Percentiles rank a stretch among this genome's conserved stretches.
These are phyloP conservation scores for Machimus atricapillus DNA, from an alignment of 2,888 invertebrate genomes.

Conservation along the genomic window DNA sequence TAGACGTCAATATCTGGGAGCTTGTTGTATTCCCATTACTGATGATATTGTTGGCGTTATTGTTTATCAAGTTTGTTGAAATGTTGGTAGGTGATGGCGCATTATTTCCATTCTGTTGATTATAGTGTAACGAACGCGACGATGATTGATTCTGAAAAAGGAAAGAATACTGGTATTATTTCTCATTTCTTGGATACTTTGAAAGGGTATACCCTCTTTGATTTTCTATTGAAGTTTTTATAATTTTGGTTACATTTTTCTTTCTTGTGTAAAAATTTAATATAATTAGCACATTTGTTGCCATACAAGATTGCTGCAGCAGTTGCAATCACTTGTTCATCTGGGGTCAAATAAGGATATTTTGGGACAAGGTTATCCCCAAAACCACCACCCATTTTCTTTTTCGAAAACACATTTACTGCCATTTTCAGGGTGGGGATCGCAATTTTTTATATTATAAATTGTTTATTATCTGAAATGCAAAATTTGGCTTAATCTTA, in stretches of 20 bases:
- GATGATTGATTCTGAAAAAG: conserved; percentile 49
- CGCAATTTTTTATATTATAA: not conserved
- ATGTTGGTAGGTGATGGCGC: conserved; percentile 30
- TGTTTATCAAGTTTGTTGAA: conserved; percentile 30
- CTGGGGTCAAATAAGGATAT: not conserved
- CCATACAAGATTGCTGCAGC: conserved; percentile 5
- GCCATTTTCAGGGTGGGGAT: not conserved
- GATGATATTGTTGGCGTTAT: conserved; percentile 26
- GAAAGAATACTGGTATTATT: conserved; percentile 7
- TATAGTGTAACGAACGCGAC: conserved; percentile 47
- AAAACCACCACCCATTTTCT: not conserved
- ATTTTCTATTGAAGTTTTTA: not conserved
- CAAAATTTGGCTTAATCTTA: not conserved
- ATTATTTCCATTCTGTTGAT: conserved; percentile 36
- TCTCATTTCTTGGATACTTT: not conserved
- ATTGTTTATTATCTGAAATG: not conserved
- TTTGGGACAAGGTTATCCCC: not conserved
- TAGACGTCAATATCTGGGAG: conserved; percentile 1
- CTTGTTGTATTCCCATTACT: not conserved
- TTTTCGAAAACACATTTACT: not conserved
- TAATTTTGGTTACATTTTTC: not conserved
- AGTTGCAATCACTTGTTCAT: conserved; percentile 2
- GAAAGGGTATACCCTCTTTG: not conserved
- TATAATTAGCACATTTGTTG: not conserved
- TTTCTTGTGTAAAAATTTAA: not conserved